A percentile compares a stretch with the other conserved stretches of the same genome.
Conservation (phyloP, 2,888 invertebrate genomes). For the Euplagia quadripunctaria region DNA sequence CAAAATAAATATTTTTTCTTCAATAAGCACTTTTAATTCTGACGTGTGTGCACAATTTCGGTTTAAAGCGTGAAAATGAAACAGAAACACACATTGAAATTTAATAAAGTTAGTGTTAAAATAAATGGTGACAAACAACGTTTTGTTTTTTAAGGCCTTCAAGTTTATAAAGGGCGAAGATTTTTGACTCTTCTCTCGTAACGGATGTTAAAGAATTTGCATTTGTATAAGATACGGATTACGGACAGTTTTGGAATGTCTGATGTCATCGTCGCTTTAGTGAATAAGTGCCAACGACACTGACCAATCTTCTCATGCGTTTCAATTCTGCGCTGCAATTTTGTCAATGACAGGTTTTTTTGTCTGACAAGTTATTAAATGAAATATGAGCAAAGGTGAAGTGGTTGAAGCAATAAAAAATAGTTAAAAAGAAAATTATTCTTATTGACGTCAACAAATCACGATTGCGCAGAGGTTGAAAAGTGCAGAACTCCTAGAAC, state of each 20-base stretch:
- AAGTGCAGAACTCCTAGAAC: not conserved
- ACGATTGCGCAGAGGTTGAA: not conserved
- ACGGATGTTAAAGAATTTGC: conserved; percentile 41
- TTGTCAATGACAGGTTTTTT: conserved; percentile 22
- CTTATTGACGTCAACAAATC: not conserved
- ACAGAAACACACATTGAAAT: too few relatives aligned
- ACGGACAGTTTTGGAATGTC: conserved; percentile 27
- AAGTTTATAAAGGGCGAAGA: not conserved
- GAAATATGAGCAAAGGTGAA: not conserved
- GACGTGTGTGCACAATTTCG: too few relatives aligned
- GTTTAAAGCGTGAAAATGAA: too few relatives aligned
- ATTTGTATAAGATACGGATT: conserved; percentile 20
- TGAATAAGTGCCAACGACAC: conserved; percentile 30
- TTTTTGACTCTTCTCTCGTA: conserved; percentile 9
- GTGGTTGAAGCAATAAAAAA: not conserved
- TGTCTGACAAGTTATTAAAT: conserved; percentile 6
- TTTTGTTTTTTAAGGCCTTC: not conserved
- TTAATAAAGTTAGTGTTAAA: too few relatives aligned
- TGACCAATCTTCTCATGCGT: conserved; percentile 5
- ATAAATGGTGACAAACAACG: not conserved
- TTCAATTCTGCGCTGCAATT: conserved; percentile 24
- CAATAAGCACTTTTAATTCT: too few relatives aligned
- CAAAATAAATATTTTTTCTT: too few relatives aligned
- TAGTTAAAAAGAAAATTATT: not conserved
- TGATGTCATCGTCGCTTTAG: conserved; percentile 41